Evolutionary conservation across 2,797 vertebrate species (phyloP).

Genomic region (Eulemur rubriventer): DNA sequence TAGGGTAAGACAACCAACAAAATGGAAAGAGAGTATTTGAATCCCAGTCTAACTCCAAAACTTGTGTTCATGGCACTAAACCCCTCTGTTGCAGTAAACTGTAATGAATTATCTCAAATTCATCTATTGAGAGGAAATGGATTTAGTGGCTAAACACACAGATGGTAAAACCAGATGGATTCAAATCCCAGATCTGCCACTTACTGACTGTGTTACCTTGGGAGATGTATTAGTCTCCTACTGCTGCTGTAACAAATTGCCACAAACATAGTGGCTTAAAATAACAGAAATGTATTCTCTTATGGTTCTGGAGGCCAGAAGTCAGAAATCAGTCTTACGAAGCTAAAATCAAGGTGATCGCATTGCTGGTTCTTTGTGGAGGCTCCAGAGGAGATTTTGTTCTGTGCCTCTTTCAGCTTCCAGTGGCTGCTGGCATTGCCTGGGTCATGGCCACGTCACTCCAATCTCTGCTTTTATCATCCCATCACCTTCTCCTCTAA

Average conservation of each 20-base stretch:
- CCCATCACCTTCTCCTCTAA: background rate
- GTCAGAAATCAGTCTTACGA: background rate
- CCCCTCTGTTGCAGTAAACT: background rate
- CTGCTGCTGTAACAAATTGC: background rate
- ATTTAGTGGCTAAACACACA: background rate
- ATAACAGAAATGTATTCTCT: background rate
- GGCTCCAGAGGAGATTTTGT: background rate
- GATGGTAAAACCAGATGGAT: background rate
- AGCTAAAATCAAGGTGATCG: background rate
- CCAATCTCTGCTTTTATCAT: background rate
- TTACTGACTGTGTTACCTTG: background rate
- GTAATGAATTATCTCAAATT: background rate
- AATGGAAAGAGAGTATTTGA: background rate
- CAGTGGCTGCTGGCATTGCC: too few species aligned
- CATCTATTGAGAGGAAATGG: background rate
- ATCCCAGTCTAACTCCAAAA: background rate
- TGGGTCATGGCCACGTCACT: background rate
- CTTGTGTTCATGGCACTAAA: background rate
- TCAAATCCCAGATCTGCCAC: background rate
- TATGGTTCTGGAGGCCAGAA: background rate
- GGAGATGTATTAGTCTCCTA: background rate
- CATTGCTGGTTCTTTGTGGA: background rate
- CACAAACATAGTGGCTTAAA: background rate
- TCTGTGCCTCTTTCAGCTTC: background rate
- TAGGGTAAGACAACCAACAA: background rate